Evolutionary conservation across 2,888 invertebrate genomes (phyloP), one percentile per base, ranked within the genome.

Genomic region (Caenorhabditis virilis): DNA sequence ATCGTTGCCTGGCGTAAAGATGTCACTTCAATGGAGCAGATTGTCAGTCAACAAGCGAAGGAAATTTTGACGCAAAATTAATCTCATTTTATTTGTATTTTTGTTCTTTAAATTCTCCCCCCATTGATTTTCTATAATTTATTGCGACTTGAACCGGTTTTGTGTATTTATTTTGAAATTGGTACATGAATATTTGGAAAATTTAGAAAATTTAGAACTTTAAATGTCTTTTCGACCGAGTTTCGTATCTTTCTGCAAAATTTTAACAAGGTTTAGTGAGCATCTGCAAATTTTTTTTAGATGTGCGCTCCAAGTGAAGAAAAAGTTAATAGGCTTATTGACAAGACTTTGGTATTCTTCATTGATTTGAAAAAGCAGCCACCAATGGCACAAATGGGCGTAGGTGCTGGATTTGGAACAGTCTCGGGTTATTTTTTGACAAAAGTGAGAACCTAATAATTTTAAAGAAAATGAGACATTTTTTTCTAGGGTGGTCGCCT

Each of bases 1-100:
- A 85, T 91, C 46, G 88, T 89, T 59, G 86, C 87, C 45, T 91
- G 91, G 91, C 89, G 89, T 79, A 88, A 88, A 76, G 90, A 91
- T 78, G 90, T 91, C 5, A 87, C 87, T 66, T 86, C 87, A 33
- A 90, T 91, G 89, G 90, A 90, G 82, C 85, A 87, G 61, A 84
- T 91, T 59, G 85, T 91, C 58, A 90, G 90, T 85, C 88, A 88
- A 36, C 88, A 89, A 80, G 91, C 90, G n/a, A 88, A 88, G 47
- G 91, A 91, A 84, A 91, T 91, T 83, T 87, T 91, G 68, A 90
- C 90, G 3, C 72, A 72, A 46, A 68, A 66, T 27, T 77, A 54
- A 23, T 20, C 18, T 38, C 20, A 42, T 42, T 42, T 23, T 18
- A 5, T 42, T 42, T 18, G 6, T 42, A 22, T 23, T 42, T 42